These are phyloP conservation scores for Fopius arisanus DNA, from an alignment of 1,140 invertebrate genomes.

Conservation along the genomic window DNA sequence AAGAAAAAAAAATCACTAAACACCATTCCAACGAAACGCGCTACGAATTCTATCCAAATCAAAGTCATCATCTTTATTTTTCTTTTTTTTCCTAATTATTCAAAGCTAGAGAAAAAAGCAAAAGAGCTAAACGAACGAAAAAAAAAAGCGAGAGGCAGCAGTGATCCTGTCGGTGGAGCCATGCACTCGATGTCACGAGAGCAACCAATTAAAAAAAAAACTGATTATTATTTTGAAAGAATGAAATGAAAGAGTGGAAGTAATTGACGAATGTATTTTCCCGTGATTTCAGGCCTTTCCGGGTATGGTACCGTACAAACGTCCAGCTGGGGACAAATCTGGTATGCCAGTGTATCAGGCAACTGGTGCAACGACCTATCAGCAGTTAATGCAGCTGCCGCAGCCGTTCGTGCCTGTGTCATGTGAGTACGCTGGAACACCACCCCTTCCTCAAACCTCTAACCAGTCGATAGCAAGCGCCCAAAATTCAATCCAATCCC, in stretches of 20 bases:
- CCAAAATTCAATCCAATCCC: conserved; percentile 57
- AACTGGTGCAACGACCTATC: conserved; percentile 83
- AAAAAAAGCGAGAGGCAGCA: not conserved
- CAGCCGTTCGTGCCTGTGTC: conserved; percentile 92
- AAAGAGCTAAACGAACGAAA: not conserved
- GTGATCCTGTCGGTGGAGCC: not conserved
- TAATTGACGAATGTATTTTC: not conserved
- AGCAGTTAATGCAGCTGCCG: conserved; percentile 93
- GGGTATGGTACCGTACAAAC: conserved; percentile 93
- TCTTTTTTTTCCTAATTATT: not conserved
- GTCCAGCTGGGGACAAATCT: conserved; percentile 93
- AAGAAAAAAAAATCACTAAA: conserved; percentile 14
- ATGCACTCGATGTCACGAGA: not conserved
- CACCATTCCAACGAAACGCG: conserved; percentile 9
- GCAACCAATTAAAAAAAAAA: not conserved
- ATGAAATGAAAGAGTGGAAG: no score
- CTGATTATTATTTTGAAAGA: no score
- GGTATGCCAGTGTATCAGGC: conserved; percentile 95
- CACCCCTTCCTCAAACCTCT: conserved; percentile 69
- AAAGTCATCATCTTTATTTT: conserved; percentile 2
- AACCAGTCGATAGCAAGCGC: conserved; percentile 59
- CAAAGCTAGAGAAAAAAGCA: not conserved
- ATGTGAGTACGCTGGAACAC: conserved; percentile 87
- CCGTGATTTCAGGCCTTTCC: conserved; percentile 81
- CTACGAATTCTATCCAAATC: conserved; percentile 21